Base-by-base conservation (phyloP, 2,113 vertebrate species). In the Istiophorus platypterus region DNA sequence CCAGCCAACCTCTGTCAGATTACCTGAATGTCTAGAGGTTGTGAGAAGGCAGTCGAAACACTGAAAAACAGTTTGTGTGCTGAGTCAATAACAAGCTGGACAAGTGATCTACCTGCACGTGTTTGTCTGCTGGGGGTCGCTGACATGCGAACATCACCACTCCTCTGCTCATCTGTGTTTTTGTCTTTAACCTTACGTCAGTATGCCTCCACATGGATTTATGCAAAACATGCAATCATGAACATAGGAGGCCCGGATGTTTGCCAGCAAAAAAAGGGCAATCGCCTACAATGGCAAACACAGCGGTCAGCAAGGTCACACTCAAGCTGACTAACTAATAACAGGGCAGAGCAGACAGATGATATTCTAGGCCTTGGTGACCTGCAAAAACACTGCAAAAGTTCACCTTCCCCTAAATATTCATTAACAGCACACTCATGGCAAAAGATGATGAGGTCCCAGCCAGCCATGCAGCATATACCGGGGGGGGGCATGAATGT, bases 171-270 rank as follows among this genome's bases (percentile, higher is more conserved):
- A 45, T 72, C 37, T 52, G 41, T 66, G 67, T 81, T 66, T 69
- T 71, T 62, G 37, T 61, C 59, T 69, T 26, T 24, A 18, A 29
- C 8, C 41, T 76, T 12, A 79, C 22, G 29, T 85, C 74, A 74
- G 42, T 47, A 5, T 3, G 22, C 57, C 13, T 17, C 20, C 9
- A 39, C 29, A 14, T 9, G 15, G 34, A 54, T 63, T 18, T 37
- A 72, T 18, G 56, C 78, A 65, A 84, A 90, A 51, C 13, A 18
- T 47, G 51, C 27, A 0, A 2, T 22, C 7, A 17, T 54, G 45
- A 70, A 61, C 65, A 45, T 2, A 22, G 56, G 52, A 68, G 45
- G 49, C 8, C 67, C 76, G 74, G 64, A 81, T 72, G 75, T 87
- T 70, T 80, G 72, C 0, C 59, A 39, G 24, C 61, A 12, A 18